Evolutionary conservation across 2,113 vertebrate species (phyloP).

Genomic region (Clarias gariepinus): DNA sequence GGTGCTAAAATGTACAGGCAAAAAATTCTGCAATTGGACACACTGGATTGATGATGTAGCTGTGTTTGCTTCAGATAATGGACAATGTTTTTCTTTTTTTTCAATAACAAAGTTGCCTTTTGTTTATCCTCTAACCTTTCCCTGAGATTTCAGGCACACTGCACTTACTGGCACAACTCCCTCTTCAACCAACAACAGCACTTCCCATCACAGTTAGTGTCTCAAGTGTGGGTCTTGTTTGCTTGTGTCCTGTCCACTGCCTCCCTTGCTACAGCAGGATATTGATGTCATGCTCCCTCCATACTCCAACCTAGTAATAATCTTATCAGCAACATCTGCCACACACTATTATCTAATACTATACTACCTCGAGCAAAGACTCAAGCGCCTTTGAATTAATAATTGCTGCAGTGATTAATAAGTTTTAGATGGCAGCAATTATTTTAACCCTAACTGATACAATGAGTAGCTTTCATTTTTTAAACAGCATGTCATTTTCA

Average conservation of each 20-base stretch:
- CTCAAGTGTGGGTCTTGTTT: background rate
- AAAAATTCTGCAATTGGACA: background rate
- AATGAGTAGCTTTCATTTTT: too few relatives aligned
- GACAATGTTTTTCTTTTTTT: background rate
- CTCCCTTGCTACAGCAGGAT: background rate
- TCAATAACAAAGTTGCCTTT: background rate
- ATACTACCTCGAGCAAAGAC: background rate
- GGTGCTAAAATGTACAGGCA: background rate
- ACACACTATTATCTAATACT: background rate
- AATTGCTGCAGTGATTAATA: too few relatives aligned
- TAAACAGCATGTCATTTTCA: too few relatives aligned
- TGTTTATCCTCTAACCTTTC: background rate
- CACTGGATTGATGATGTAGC: background rate
- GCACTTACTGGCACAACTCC: constrained; percentile 4
- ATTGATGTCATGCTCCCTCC: background rate
- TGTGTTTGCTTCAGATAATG: background rate
- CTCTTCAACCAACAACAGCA: background rate
- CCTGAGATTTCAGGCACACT: background rate
- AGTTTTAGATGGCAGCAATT: too few relatives aligned
- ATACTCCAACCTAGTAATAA: background rate
- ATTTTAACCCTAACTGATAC: too few relatives aligned
- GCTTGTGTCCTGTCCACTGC: background rate
- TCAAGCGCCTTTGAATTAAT: background rate
- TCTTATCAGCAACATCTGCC: background rate
- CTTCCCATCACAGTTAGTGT: background rate